Conservation (phyloP, 2,888 invertebrate genomes). For the Aquatica leii region DNA sequence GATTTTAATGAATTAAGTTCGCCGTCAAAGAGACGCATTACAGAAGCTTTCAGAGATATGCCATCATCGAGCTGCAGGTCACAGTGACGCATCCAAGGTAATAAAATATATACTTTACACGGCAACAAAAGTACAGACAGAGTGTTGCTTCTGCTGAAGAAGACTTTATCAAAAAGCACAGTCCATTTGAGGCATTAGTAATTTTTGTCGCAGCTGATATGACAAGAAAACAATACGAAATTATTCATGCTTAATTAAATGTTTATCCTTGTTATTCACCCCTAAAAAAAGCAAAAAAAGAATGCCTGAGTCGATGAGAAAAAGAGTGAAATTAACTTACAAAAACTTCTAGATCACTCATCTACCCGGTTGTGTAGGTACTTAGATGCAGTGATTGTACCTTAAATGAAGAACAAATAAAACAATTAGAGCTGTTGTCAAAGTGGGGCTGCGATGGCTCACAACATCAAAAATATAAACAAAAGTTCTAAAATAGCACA, state of each 20-base stretch:
- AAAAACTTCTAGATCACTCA: constrained; percentile 31
- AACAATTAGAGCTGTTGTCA: constrained; percentile 27
- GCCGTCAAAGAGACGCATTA: no score
- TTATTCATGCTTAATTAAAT: not conserved
- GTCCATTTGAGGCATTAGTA: not conserved
- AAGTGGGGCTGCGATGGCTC: constrained; percentile 49
- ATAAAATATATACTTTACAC: no score
- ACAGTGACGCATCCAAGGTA: no score
- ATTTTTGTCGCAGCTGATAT: constrained; percentile 12
- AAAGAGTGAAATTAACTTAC: constrained; percentile 16
- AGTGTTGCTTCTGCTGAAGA: no score
- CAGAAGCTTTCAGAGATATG: no score
- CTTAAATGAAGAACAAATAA: constrained; percentile 28
- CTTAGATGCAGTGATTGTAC: constrained; percentile 25
- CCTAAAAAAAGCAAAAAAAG: constrained; percentile 13
- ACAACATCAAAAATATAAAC: constrained; percentile 45
- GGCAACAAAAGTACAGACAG: no score
- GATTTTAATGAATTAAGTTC: no score
- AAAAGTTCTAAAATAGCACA: constrained; percentile 40
- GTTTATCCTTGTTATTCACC: constrained; percentile 20
- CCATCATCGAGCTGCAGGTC: no score
- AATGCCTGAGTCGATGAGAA: constrained; percentile 13
- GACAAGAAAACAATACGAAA: constrained; percentile 11
- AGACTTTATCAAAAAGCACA: not conserved
- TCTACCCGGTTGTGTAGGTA: constrained; percentile 24